Conservation (phyloP, 2,113 vertebrate species). For the Percina caprodes region DNA sequence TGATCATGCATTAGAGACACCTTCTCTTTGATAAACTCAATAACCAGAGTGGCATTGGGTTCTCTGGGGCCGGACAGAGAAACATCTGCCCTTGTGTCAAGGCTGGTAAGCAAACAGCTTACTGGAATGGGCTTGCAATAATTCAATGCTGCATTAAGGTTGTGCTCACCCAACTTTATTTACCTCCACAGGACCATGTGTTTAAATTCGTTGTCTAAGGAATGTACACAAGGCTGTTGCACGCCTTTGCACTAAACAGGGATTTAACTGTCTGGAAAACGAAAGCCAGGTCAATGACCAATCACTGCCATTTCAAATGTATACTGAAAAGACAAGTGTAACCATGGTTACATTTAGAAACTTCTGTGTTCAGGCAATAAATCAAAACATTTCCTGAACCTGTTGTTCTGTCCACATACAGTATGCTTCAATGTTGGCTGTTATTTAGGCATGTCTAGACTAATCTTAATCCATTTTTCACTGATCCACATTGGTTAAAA, state of each 20-base stretch:
- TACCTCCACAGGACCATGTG: slow-evolving; percentile 4
- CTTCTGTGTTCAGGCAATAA: not conserved
- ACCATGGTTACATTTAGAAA: not conserved
- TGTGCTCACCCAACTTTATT: slow-evolving; percentile 39
- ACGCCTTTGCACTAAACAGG: not conserved
- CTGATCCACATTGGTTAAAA: slow-evolving; percentile 1
- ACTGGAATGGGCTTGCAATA: slow-evolving; percentile 40
- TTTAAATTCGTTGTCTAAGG: slow-evolving; percentile 16
- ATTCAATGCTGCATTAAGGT: slow-evolving; percentile 41
- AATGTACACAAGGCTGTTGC: not conserved
- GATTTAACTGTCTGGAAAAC: not conserved
- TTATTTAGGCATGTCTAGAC: not conserved
- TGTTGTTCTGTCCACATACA: not conserved
- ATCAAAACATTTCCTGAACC: not conserved
- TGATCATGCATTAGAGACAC: slow-evolving; percentile 17
- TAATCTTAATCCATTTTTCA: not conserved
- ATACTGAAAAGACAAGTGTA: not conserved
- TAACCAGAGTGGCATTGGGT: not conserved
- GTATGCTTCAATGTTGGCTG: not conserved
- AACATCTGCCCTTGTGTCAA: slow-evolving; percentile 31
- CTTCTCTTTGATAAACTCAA: slow-evolving; percentile 12
- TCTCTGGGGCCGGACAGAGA: slow-evolving; percentile 15
- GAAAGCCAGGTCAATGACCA: not conserved
- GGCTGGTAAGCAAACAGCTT: slow-evolving; percentile 10
- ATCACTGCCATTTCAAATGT: not conserved